Conservation (phyloP, 1,140 invertebrate genomes). For the Orius laevigatus region DNA sequence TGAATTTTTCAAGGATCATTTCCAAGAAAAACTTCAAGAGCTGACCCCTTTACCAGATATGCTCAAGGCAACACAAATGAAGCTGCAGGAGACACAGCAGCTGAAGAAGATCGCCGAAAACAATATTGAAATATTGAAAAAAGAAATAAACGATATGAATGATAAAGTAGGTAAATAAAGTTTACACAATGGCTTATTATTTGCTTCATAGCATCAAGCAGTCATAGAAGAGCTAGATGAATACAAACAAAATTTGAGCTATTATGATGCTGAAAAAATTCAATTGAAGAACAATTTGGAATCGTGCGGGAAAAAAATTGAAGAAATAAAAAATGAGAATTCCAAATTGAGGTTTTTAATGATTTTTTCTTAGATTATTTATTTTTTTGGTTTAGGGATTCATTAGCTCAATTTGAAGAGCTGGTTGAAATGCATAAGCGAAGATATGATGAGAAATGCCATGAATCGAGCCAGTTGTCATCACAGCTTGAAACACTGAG, state of each 20-base stretch:
- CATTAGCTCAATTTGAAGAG: constrained; percentile 28
- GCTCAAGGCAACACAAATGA: constrained; percentile 50
- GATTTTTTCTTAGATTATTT: too few relatives aligned
- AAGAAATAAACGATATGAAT: constrained; percentile 30
- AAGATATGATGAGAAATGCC: constrained; percentile 33
- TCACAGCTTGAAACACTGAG: constrained; percentile 47
- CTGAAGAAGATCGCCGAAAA: constrained; percentile 40
- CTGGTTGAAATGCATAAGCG: constrained; percentile 34
- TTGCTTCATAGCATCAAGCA: constrained; percentile 15
- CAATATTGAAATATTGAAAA: constrained; percentile 39
- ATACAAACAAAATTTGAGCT: constrained; percentile 24
- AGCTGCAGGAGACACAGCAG: constrained; percentile 51
- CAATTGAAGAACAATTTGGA: constrained; percentile 8
- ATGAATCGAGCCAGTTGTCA: constrained; percentile 38
- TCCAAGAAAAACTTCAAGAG: constrained; percentile 60
- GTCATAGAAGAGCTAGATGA: constrained; percentile 18
- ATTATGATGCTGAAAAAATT: constrained; percentile 24
- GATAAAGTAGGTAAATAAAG: constrained; percentile 14
- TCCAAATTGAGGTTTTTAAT: constrained; percentile 13
- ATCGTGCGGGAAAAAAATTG: constrained; percentile 28
- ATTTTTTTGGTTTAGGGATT: constrained; percentile 22
- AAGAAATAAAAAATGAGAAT: constrained; percentile 25
- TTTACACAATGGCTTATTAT: not conserved
- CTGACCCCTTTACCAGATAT: constrained; percentile 52
- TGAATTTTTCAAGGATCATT: constrained; percentile 24